Base-by-base conservation (phyloP, 2,797 vertebrate species). In the Staurois parvus region DNA sequence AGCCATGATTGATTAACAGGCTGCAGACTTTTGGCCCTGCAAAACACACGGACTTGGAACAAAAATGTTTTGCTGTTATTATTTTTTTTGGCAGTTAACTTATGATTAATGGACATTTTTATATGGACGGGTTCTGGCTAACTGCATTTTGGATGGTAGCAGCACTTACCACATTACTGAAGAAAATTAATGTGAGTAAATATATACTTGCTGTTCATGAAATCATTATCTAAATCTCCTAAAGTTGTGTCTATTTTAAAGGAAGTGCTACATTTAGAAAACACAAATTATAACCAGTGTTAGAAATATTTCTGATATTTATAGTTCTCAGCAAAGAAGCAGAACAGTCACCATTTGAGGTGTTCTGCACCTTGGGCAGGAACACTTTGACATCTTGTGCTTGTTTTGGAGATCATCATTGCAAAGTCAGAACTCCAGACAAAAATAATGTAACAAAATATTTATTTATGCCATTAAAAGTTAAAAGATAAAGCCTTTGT, bases 1-100 rank as follows among this genome's bases (percentile, higher is more conserved):
- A 76, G 77, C 66, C 84, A 40, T 81, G 84, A 85, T 81, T 80
- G 84, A 85, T 85, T 73, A 79, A 74, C 12, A n/a, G 28, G 24
- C 77, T 66, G 42, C 48, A 76, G 72, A 69, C 37, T 19, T 32
- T 32, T 48, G 69, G 62, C 77, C 30, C 59, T 68, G 42, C 42
- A 75, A 68, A 37, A 80, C 68, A 66, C 40, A 68, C 83, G 30
- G 42, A 73, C 62, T 68, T 75, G 69, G 70, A 75, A 79, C 68
- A 73, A 72, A 81, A 48, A 81, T 32, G 29, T 59, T 79, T 72
- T 69, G 59, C 69, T 42, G 12, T 69, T 67, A 40, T 26, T 64
- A 62, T 64, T 84, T 78, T 37, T 64, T 79, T 45, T 67, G 77
- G 37, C 76, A 74, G 70, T 73, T 74, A 74, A 74, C 64, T 21